Evolutionary conservation across 2,797 vertebrate species (phyloP).

Genomic region (Pitangus sulphuratus): DNA sequence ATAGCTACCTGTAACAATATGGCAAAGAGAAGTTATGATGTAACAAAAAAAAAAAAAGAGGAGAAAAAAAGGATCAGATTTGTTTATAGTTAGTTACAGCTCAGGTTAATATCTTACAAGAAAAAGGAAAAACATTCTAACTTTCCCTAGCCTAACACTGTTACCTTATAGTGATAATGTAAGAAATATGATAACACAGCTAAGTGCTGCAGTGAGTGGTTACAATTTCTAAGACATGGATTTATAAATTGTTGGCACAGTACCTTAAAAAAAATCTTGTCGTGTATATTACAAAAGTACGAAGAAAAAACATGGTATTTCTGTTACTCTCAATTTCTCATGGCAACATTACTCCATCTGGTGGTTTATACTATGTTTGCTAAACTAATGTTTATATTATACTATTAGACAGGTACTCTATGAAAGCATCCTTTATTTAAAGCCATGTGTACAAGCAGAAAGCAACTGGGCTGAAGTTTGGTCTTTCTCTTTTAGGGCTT

Average conservation of each 20-base stretch:
- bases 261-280: neutral
- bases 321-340: neutral
- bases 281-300: neutral
- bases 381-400: neutral
- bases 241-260: neutral
- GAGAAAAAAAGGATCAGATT: neutral
- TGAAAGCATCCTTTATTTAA: neutral
- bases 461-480: neutral
- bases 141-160: neutral
- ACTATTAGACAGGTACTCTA: neutral
- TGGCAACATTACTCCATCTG: neutral
- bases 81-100: neutral
- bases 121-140: neutral
- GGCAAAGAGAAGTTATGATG: neutral
- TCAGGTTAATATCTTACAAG: neutral
- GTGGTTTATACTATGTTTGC: neutral
- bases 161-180: no score
- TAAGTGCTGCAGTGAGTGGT: neutral
- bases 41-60: neutral
- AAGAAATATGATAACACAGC: neutral
- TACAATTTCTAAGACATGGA: neutral
- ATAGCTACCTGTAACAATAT: neutral
- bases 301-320: neutral
- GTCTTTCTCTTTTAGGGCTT: neutral
- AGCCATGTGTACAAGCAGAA: neutral